These are phyloP conservation scores for Torymus aiolomorphi DNA, from an alignment of 2,888 invertebrate genomes.

Conservation along the genomic window DNA sequence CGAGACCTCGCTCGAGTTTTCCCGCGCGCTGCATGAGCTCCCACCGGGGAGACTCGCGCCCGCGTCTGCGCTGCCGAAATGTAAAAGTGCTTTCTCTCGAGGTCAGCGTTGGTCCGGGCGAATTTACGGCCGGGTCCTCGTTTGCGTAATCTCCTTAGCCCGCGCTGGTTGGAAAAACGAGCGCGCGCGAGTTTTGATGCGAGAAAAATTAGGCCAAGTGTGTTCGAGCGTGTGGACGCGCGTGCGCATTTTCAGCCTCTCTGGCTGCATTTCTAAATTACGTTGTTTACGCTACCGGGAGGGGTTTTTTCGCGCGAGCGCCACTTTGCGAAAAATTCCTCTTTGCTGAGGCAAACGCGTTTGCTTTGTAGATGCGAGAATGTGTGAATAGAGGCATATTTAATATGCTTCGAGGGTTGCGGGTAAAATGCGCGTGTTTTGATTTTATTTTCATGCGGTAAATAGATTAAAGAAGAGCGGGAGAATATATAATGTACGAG, in stretches of 20 bases:
- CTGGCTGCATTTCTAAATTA: not conserved
- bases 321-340: not conserved
- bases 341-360: too few species aligned
- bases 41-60: too few species aligned
- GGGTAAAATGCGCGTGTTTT: too few species aligned
- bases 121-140: conserved; percentile 9
- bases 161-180: conserved; percentile 4
- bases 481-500: too few species aligned
- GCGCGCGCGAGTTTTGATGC: not conserved
- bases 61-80: not conserved
- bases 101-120: conserved; percentile 2
- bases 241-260: too few species aligned
- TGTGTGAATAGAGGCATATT: too few species aligned
- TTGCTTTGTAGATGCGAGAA: too few species aligned
- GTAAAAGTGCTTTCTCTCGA: conserved; percentile 20
- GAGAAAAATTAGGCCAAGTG: conserved; percentile 45
- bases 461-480: too few species aligned
- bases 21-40: too few species aligned
- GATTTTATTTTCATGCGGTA: too few species aligned
- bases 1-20: too few species aligned
- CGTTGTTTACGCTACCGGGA: conserved; percentile 12
- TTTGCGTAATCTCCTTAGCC: conserved; percentile 38
- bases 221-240: conserved; percentile 3
- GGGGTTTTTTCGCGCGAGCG: not conserved
- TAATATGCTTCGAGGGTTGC: too few species aligned